phyloP scores from a whole-genome alignment of 2,888 invertebrate species.

The Ormyrus labotus region DNA sequence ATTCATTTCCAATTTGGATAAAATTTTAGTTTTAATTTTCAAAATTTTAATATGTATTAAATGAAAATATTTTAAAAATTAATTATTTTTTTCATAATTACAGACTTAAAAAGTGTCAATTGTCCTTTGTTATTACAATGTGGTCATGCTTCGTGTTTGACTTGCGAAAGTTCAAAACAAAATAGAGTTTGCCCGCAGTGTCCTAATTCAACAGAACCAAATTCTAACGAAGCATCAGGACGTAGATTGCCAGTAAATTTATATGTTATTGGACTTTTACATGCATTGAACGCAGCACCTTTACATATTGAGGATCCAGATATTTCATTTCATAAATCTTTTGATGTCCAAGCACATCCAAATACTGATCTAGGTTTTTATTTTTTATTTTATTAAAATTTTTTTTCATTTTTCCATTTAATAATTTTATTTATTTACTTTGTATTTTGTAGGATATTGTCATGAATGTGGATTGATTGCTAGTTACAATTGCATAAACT shows the following conservation, averaged over 20 bases:
- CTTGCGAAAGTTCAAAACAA: conserved; percentile 77
- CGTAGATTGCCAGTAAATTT: conserved; percentile 72
- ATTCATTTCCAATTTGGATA: too few relatives aligned
- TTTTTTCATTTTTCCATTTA: conserved; percentile 13
- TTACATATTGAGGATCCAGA: conserved; percentile 60
- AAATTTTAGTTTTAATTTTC: too few relatives aligned
- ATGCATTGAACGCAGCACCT: conserved; percentile 52
- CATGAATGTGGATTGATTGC: conserved; percentile 66
- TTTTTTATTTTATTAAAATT: conserved; percentile 4
- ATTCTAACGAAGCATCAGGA: conserved; percentile 2
- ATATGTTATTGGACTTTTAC: conserved; percentile 68
- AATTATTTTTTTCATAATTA: background rate
- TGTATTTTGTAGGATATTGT: conserved; percentile 62
- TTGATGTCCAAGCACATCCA: conserved; percentile 31
- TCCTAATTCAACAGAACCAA: conserved; percentile 21
- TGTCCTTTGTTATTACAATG: conserved; percentile 81
- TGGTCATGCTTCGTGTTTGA: conserved; percentile 83
- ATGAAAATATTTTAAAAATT: background rate
- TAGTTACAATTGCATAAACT: conserved; percentile 65
- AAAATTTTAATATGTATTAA: background rate
- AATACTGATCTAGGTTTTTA: conserved; percentile 47
- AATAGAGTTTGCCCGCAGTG: conserved; percentile 72
- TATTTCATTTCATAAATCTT: conserved; percentile 57
- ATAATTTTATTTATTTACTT: conserved; percentile 1
- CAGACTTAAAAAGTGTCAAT: conserved; percentile 44